These are phyloP conservation scores for Leucophenga varia DNA, from an alignment of 1,140 invertebrate species.

Conservation along the genomic window DNA sequence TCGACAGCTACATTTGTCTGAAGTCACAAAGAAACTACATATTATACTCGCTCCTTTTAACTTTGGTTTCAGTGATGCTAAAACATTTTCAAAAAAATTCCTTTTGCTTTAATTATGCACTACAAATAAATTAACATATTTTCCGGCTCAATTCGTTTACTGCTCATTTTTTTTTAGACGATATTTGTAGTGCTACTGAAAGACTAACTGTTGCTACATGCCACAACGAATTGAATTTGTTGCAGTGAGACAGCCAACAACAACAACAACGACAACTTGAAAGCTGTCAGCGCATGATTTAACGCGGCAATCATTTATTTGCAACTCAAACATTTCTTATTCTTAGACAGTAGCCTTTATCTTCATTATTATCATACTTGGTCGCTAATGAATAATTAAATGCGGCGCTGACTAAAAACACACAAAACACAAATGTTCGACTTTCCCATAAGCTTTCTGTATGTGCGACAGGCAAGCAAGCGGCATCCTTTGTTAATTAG, in stretches of 20 bases:
- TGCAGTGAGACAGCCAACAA: no score
- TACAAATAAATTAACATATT: not conserved
- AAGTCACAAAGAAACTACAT: no score
- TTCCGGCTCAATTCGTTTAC: no score
- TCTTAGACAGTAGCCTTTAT: no score
- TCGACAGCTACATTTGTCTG: conserved; percentile 5
- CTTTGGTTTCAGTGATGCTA: not conserved
- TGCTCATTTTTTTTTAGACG: no score
- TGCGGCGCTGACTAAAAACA: conserved; percentile 8
- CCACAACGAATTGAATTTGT: conserved; percentile 30
- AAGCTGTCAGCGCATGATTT: conserved; percentile 33
- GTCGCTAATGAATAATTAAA: conserved; percentile 38
- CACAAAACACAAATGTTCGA: no score
- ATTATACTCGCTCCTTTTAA: no score
- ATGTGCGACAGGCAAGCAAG: conserved; percentile 5
- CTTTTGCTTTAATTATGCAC: conserved; percentile 35
- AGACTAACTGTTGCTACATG: conserved; percentile 19
- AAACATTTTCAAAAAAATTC: not conserved
- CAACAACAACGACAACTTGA: no score
- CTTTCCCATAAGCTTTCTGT: no score
- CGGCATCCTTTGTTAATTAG: conserved; percentile 49
- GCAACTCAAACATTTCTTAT: no score
- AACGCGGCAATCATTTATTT: conserved; percentile 7
- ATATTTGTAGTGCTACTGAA: no score
- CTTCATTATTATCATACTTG: no score